A percentile compares a stretch with the other conserved stretches of the same genome.
These are phyloP conservation scores for Etheostoma spectabile DNA, from an alignment of 2,113 vertebrate species.

Conservation along the genomic window DNA sequence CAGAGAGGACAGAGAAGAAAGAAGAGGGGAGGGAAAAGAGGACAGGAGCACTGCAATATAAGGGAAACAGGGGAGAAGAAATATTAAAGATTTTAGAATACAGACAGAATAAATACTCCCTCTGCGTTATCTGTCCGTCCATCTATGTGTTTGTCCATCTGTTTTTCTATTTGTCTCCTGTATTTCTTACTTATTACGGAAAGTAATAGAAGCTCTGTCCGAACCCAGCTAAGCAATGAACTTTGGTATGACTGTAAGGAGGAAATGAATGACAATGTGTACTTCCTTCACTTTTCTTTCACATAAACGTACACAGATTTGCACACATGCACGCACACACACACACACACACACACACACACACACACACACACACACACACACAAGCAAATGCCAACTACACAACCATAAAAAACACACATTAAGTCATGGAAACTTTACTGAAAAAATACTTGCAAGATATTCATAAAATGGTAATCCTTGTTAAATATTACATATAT, in stretches of 20 bases:
- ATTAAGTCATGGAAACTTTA: background rate
- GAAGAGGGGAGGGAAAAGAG: constrained; percentile 25
- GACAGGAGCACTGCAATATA: constrained; percentile 42
- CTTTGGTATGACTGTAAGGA: constrained; percentile 5
- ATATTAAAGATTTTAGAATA: constrained; percentile 10
- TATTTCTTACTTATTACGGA: constrained; percentile 34
- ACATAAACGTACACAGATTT: background rate
- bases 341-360: background rate
- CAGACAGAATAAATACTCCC: constrained; percentile 21
- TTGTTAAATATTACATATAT: background rate
- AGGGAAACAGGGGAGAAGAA: constrained; percentile 36
- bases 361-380: background rate
- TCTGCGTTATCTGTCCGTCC: constrained; percentile 23
- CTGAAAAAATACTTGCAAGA: constrained; percentile 14
- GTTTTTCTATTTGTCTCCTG: constrained; percentile 9
- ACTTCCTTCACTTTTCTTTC: constrained; percentile 19
- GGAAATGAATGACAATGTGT: constrained; percentile 22
- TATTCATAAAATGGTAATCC: background rate
- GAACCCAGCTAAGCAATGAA: constrained; percentile 35
- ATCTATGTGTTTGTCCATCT: constrained; percentile 17
- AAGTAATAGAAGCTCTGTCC: constrained; percentile 10
- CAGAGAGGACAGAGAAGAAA: constrained; percentile 46
- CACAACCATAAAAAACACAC: background rate
- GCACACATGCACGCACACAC: background rate
- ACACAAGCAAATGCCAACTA: no score